A percentile compares a stretch with the other conserved stretches of the same genome.
These are phyloP conservation scores for Meloe dianella DNA, from an alignment of 2,888 invertebrate genomes.

Conservation along the genomic window DNA sequence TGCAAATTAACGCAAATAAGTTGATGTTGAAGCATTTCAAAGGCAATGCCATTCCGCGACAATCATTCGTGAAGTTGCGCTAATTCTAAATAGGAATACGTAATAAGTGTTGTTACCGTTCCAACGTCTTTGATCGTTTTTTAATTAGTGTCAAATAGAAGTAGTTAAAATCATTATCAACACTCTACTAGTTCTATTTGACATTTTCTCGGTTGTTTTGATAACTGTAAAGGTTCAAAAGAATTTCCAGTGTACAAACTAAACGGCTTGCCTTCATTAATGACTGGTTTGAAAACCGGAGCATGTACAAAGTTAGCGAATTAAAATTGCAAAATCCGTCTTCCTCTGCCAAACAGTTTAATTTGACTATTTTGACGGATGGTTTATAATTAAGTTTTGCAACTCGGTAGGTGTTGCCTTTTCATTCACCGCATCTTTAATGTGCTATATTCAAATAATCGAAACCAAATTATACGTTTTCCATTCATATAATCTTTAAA, in stretches of 20 bases:
- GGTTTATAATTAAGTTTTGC: constrained; percentile 50
- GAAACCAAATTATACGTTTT: background rate
- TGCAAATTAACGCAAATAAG: constrained; percentile 47
- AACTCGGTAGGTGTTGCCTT: constrained; percentile 44
- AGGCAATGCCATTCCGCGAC: constrained; percentile 36
- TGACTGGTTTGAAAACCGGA: constrained; percentile 45
- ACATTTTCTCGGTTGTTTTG: background rate
- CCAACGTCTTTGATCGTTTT: background rate
- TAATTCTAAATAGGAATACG: constrained; percentile 33
- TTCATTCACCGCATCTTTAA: background rate
- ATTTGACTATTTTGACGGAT: constrained; percentile 47
- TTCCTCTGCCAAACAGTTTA: constrained; percentile 49
- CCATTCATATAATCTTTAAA: background rate
- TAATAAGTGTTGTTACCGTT: constrained; percentile 18
- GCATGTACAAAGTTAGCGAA: constrained; percentile 48
- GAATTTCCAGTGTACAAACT: too few species aligned
- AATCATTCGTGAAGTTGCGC: constrained; percentile 36
- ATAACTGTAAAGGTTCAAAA: background rate
- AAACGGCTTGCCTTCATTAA: constrained; percentile 48
- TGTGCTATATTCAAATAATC: background rate
- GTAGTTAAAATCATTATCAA: background rate
- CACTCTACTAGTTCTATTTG: background rate
- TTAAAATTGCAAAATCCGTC: constrained; percentile 53
- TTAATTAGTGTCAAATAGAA: background rate
- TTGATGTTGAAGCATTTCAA: constrained; percentile 41